Percentiles rank a stretch among this genome's conserved stretches.
Evolutionary conservation across 1,140 invertebrate genomes (phyloP).

Genomic region (Pemphigus obesinymphae): DNA sequence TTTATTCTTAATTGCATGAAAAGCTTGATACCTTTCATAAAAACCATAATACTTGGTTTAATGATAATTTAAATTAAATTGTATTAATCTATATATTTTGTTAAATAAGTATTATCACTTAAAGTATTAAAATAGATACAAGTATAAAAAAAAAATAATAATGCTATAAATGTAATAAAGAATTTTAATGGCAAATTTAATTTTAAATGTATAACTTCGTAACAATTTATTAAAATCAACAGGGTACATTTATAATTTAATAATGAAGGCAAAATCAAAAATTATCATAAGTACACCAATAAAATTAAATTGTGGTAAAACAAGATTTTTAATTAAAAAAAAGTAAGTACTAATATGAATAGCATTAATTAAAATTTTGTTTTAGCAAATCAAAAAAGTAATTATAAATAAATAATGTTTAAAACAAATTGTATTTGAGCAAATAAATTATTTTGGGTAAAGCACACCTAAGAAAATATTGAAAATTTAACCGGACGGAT

Average conservation of each 20-base stretch:
- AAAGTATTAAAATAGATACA: background rate
- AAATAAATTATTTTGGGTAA: slow-evolving; percentile 35
- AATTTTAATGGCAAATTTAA: slow-evolving; percentile 21
- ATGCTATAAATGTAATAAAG: slow-evolving; percentile 12
- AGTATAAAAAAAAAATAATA: background rate
- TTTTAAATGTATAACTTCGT: slow-evolving; percentile 1
- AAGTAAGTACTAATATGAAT: slow-evolving; percentile 14
- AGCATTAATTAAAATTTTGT: background rate
- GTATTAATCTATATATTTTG: background rate
- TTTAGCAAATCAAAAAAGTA: background rate
- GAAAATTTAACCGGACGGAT: slow-evolving; percentile 15
- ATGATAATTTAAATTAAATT: background rate
- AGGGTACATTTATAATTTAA: background rate
- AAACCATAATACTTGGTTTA: background rate
- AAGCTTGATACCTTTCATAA: background rate
- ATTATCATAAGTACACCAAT: background rate
- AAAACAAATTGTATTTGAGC: slow-evolving; percentile 35
- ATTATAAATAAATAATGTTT: slow-evolving; percentile 28
- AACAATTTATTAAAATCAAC: slow-evolving; percentile 26
- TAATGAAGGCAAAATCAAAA: background rate
- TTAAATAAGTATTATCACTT: background rate
- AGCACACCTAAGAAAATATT: slow-evolving; percentile 17
- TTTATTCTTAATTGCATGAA: too few species aligned
- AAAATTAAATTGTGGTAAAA: background rate
- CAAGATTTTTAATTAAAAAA: background rate